Base-by-base conservation (phyloP, 37 sponge, comb jelly and placozoan species). In the Dysidea cf. avara region DNA sequence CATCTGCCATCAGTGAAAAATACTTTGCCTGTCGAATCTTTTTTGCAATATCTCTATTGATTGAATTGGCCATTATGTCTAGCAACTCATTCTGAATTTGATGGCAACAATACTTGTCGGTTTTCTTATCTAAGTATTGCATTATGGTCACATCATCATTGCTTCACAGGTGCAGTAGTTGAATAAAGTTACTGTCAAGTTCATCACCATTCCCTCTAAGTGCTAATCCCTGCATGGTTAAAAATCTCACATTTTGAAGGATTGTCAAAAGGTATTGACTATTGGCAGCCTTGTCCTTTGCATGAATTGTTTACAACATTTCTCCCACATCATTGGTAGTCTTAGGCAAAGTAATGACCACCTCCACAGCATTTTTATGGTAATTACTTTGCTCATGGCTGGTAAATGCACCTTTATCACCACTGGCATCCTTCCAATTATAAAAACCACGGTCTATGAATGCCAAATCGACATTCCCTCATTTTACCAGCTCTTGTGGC, bases 71-170 rank as follows among this genome's bases (percentile, higher is more conserved):
- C 85, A 70, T 85, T 46, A 85, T 50, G 38, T 57, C 46, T 2
- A 78, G 49, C 24, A 85, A 71, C 37, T 72, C 85, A 66, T 85
- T 85, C 57, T 76, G 84, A 12, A 71, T 77, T 47, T 76, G 74
- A 36, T n/a, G 62, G 49, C 47, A n/a, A 38, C 47, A 58, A 60
- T 39, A 37, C 46, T 74, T 58, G 14, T 28, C 57, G 35, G 11
- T 71, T n/a, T 72, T 54, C 59, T 72, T 54, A n/a, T 72, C 58
- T 28, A 73, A 20, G 60, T 48, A 73, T 14, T 1, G 21, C 21
- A 30, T 63, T 21, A 63, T 32, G 21, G 28, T 3, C 24, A 30
- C 30, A 69, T 69, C 54, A 69, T 69, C 69, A 25, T n/a, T 49
- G 2, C 32, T 49, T 26, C 52, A 17, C 25, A 64, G n/a, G 18